Evolutionary conservation across 2,888 invertebrate species (phyloP).

Genomic region (Polyploca ridens): DNA sequence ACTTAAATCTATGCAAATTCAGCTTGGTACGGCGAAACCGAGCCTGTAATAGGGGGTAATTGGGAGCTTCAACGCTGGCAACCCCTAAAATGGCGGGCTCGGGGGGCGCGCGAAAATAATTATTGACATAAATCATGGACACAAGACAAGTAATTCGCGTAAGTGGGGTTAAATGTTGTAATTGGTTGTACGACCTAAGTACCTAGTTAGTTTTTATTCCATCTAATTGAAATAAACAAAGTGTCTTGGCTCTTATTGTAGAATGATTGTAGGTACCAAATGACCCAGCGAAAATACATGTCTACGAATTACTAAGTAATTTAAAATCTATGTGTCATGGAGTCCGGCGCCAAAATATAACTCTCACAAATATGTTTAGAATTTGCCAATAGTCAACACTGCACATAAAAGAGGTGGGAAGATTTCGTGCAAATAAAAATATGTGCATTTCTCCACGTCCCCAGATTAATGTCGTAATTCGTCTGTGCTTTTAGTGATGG

Average conservation of each 20-base stretch:
- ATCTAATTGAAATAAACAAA: no score
- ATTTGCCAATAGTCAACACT: not conserved
- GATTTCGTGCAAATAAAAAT: constrained; percentile 24
- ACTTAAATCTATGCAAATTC: constrained; percentile 67
- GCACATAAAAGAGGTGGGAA: not conserved
- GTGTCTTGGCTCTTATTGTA: no score
- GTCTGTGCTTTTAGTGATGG: not conserved
- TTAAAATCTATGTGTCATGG: not conserved
- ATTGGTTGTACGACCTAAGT: not conserved
- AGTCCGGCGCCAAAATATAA: not conserved
- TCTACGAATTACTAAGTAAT: no score
- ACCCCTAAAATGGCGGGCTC: constrained; percentile 33
- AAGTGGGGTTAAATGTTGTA: not conserved
- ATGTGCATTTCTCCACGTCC: constrained; percentile 21
- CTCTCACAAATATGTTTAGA: not conserved
- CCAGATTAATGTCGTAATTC: constrained; percentile 20
- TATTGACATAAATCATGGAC: constrained; percentile 20
- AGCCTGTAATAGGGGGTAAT: constrained; percentile 53
- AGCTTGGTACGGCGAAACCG: constrained; percentile 30
- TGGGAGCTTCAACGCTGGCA: constrained; percentile 47
- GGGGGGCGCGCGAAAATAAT: constrained; percentile 27
- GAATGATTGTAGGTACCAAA: no score
- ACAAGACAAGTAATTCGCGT: not conserved
- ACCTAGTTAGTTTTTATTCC: not conserved
- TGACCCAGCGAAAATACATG: no score